Evolutionary conservation across 2,113 vertebrate species (phyloP).

Genomic region (Dicrurus megarhynchus): DNA sequence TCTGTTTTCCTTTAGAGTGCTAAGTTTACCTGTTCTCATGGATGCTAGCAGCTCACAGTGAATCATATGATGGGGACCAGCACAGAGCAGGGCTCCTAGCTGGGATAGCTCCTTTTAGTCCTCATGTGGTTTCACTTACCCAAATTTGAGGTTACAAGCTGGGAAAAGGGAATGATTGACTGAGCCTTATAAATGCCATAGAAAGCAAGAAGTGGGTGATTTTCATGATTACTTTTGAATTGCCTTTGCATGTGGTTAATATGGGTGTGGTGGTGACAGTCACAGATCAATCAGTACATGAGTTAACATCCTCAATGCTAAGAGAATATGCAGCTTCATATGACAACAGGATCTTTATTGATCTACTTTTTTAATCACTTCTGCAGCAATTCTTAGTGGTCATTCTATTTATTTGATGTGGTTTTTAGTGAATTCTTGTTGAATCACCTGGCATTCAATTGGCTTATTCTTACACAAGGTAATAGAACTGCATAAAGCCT

Average conservation of each 20-base stretch:
- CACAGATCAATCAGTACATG: background rate
- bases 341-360: background rate
- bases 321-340: background rate
- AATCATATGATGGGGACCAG: background rate
- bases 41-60: background rate
- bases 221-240: background rate
- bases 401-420: background rate
- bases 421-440: background rate
- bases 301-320: background rate
- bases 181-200: background rate
- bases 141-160: background rate
- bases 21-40: conserved; percentile 13
- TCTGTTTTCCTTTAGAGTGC: background rate
- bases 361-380: background rate
- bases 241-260: background rate
- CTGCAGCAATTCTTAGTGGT: background rate
- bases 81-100: background rate
- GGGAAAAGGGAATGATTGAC: background rate
- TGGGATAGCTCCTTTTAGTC: background rate
- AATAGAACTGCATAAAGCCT: background rate
- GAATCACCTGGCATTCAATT: background rate
- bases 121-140: background rate
- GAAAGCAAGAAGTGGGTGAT: background rate
- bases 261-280: background rate
- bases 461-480: background rate